Evolutionary conservation across 2,888 invertebrate species (phyloP).

Genomic region (Pachycephus smyrnensis): DNA sequence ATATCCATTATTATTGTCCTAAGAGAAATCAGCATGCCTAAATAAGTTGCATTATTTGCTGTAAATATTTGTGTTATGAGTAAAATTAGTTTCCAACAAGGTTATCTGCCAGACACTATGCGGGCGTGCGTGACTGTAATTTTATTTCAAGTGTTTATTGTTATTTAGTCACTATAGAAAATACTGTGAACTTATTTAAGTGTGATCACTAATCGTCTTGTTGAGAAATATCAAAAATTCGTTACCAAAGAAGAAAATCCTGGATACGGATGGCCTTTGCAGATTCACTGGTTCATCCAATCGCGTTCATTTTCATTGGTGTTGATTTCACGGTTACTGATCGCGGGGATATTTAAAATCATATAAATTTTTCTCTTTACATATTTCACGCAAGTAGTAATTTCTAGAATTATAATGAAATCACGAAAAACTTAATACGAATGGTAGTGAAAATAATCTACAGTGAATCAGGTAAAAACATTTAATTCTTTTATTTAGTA

Average conservation of each 20-base stretch:
- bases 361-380: neutral
- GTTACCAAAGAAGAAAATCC: slow-evolving; percentile 16
- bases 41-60: neutral
- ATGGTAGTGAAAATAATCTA: neutral
- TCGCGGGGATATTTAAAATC: neutral
- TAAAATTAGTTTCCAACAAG: neutral
- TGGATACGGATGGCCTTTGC: slow-evolving; percentile 25
- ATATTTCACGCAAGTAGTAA: neutral
- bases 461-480: neutral
- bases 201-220: neutral
- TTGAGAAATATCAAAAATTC: slow-evolving; percentile 17
- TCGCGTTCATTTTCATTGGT: neutral
- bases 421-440: neutral
- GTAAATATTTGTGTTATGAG: neutral
- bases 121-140: neutral
- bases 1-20: neutral
- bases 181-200: neutral
- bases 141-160: neutral
- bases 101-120: neutral
- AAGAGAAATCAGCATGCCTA: neutral
- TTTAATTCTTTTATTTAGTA: neutral
- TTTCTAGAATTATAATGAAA: neutral
- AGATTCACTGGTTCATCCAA: slow-evolving; percentile 10
- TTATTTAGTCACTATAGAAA: neutral
- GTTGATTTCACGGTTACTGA: neutral